A percentile compares a stretch with the other conserved stretches of the same genome.
These are phyloP conservation scores for Hormiphora californensis DNA, from an alignment of 37 sponge, comb jelly and placozoan genomes.

Conservation along the genomic window DNA sequence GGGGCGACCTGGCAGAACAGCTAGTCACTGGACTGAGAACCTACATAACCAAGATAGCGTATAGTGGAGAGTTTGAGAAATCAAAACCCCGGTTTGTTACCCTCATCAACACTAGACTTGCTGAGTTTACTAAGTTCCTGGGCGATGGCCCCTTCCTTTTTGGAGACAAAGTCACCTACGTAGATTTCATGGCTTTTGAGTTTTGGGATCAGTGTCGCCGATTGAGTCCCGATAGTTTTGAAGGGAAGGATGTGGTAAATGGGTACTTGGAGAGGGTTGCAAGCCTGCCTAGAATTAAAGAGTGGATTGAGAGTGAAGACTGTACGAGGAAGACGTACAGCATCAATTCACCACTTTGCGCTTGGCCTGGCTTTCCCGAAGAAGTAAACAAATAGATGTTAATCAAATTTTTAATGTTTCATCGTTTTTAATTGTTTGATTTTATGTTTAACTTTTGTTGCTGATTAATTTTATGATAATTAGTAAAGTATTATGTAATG, in stretches of 20 bases:
- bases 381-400: not conserved
- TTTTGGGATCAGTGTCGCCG: too few relatives aligned
- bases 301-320: not conserved
- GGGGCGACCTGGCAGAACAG: not conserved
- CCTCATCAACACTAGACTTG: not conserved
- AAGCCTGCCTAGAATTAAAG: too few relatives aligned
- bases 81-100: not conserved
- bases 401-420: not conserved
- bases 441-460: too few relatives aligned
- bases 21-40: not conserved
- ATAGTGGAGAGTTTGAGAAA: slow-evolving; percentile 22
- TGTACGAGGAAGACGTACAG: not conserved
- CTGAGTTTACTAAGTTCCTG: not conserved
- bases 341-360: not conserved
- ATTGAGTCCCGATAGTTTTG: too few relatives aligned
- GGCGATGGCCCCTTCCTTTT: slow-evolving; percentile 1
- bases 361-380: not conserved
- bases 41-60: not conserved
- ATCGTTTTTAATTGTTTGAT: too few relatives aligned
- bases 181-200: too few relatives aligned
- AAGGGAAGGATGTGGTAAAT: too few relatives aligned
- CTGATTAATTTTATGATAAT: too few relatives aligned
- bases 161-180: not conserved
- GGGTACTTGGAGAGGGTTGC: too few relatives aligned
- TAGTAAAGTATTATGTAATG: too few relatives aligned